Conservation (phyloP, 2,797 vertebrate species). For the Sebastolobus alascanus region DNA sequence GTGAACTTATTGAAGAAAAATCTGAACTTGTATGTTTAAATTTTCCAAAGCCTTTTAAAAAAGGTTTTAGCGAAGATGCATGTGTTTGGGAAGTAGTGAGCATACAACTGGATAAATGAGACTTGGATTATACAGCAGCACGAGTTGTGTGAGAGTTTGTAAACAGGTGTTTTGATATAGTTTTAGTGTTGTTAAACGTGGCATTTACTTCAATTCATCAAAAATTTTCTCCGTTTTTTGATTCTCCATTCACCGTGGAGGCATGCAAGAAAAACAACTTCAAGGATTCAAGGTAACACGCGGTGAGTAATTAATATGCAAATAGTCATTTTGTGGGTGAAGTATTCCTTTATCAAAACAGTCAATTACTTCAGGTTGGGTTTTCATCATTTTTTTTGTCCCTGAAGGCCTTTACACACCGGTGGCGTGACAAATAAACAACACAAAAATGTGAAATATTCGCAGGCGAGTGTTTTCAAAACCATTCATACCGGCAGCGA, state of each 20-base stretch:
- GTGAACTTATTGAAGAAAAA: neutral
- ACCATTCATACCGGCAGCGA: too few relatives aligned
- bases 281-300: neutral
- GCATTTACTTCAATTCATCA: neutral
- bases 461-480: too few relatives aligned
- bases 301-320: neutral
- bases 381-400: neutral
- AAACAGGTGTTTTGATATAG: neutral
- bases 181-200: neutral
- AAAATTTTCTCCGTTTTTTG: neutral
- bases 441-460: too few relatives aligned
- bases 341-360: neutral
- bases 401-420: too few relatives aligned
- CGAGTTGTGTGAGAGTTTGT: neutral
- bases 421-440: too few relatives aligned
- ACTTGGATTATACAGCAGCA: neutral
- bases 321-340: neutral
- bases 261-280: neutral
- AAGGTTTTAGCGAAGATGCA: neutral
- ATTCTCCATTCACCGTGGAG: neutral
- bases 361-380: neutral
- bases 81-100: neutral
- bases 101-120: neutral
- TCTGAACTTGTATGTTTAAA: neutral
- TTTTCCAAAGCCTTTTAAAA: neutral